Evolutionary conservation across 1,140 invertebrate species (phyloP), one percentile per base, ranked within the genome.

Genomic region (Aphidius gifuensis): DNA sequence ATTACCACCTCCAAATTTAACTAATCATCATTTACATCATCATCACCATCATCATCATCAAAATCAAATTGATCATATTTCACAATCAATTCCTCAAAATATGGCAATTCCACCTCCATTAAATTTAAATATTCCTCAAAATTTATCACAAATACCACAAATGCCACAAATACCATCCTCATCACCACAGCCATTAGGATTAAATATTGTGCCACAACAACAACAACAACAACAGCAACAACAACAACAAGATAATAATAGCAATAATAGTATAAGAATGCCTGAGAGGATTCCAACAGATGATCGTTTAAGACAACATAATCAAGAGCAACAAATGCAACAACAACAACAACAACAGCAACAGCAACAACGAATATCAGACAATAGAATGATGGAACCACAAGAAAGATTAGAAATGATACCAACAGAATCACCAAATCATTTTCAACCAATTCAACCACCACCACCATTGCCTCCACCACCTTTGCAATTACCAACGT

Each of bases 361-460:
- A 4, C 23, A 32, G 4, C 23, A 32, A 32, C 23, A 32, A 32
- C 2, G 73, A 74, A 11, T 59, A 72, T 59, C 45, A 62, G 40
- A 64, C 65, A 38, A 71, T 74, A 3, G 57, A 46, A 44, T 16
- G 67, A 65, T 9, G 65, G 6, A 75, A 64, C 21, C 64, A 62
- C 38, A 71, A 76, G 21, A 42, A 71, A 1, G 71, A 78, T 7
- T 5, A 70, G 70, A 42, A 46, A 42, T 53, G 55, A 32, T 32
- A 32, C 4, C 23, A 32, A 32, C 68, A 23, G 71, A 74, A 23
- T 71, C 74, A 0, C 71, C 76, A 38, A 81, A 82, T 67, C 68
- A 84, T 49, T 83, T 85, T 62, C 85, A 84, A 65, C 83, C 82
- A 49, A 80, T 85, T 48, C 80, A 83, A 64, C 71, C 80, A 9